Evolutionary conservation across 2,797 vertebrate species (phyloP).

Genomic region (Micromesistius poutassou): DNA sequence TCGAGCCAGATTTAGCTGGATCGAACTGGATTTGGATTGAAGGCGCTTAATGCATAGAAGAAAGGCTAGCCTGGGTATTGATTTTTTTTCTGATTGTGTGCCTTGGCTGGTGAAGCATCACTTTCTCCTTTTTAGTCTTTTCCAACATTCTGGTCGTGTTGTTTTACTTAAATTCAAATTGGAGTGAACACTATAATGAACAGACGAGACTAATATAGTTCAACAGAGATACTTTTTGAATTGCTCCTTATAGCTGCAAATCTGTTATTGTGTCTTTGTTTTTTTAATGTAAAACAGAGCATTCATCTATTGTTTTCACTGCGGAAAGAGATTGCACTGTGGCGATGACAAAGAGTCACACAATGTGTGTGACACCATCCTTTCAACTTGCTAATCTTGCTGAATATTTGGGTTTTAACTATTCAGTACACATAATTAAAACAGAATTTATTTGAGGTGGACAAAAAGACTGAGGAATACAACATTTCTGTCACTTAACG

Average conservation of each 20-base stretch:
- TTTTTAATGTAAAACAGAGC: not conserved
- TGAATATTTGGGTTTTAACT: not conserved
- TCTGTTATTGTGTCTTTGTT: not conserved
- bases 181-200: not conserved
- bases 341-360: not conserved
- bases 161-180: not conserved
- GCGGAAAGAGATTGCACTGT: not conserved
- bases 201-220: not conserved
- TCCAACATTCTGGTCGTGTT: not conserved
- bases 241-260: not conserved
- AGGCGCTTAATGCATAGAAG: not conserved
- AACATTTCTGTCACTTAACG: not conserved
- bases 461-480: not conserved
- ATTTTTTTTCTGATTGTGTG: conserved; percentile 61
- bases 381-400: not conserved
- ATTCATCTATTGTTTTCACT: not conserved
- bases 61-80: conserved; percentile 37
- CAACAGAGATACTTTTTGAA: not conserved
- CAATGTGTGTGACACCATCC: not conserved
- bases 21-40: conserved; percentile 25
- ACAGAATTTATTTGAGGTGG: not conserved
- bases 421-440: not conserved
- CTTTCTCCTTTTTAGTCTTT: conserved; percentile 43
- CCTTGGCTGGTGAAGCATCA: conserved; percentile 57
- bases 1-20: conserved; percentile 39